These are phyloP conservation scores for Styela clava DNA, from an alignment of 23 tunicate species.

Conservation along the genomic window DNA sequence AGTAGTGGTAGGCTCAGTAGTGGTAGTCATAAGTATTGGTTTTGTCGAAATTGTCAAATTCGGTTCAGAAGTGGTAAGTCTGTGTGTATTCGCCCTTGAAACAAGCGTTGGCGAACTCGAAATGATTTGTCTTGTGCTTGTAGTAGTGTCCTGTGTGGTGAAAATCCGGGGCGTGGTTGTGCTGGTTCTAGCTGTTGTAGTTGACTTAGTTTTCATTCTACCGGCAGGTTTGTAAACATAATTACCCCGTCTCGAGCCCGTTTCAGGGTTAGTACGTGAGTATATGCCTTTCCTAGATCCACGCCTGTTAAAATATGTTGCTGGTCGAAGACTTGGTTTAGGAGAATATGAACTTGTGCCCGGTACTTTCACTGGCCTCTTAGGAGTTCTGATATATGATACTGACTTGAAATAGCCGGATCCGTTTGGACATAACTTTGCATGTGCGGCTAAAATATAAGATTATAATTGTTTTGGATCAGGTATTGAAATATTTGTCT, in stretches of 20 bases:
- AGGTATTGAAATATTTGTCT: too few species aligned
- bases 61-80: too few species aligned
- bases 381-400: background rate
- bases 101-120: too few species aligned
- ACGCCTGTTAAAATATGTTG: background rate
- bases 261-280: background rate
- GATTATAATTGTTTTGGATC: too few species aligned
- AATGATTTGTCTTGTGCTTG: too few species aligned
- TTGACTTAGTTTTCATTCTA: background rate
- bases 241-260: background rate
- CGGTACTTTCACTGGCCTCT: background rate
- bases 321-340: background rate
- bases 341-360: background rate
- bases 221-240: background rate
- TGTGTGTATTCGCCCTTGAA: too few species aligned
- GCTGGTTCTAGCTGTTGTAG: background rate
- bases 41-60: too few species aligned
- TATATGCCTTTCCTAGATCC: background rate
- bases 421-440: background rate
- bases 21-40: too few species aligned
- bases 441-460: background rate
- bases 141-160: too few species aligned
- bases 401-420: background rate
- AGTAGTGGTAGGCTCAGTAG: too few species aligned
- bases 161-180: too few species aligned